Conservation (phyloP, 2,113 vertebrate genomes). For the Empidonax alnorum region DNA sequence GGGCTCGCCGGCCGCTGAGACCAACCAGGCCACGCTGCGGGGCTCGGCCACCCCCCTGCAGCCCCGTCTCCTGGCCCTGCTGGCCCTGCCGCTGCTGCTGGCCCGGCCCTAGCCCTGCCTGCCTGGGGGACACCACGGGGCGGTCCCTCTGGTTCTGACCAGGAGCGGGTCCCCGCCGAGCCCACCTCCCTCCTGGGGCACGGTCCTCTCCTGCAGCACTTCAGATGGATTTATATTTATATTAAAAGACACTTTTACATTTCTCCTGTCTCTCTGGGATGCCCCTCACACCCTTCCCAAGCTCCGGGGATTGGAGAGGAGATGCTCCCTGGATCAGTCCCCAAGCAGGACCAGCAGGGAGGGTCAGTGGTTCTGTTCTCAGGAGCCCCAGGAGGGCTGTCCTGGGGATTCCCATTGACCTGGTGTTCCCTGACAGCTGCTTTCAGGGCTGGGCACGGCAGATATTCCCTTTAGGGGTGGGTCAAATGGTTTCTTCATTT, state of each 20-base stretch:
- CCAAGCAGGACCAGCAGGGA: background rate
- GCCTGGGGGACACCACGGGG: accelerated
- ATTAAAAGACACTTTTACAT: constrained; percentile 72
- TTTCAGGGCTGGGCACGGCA: background rate
- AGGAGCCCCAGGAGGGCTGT: background rate
- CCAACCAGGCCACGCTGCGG: constrained; percentile 89
- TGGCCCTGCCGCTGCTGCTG: constrained; percentile 46
- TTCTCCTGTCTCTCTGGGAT: background rate
- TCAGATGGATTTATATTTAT: constrained; percentile 81
- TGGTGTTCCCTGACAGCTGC: background rate
- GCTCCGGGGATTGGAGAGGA: background rate
- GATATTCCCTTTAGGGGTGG: background rate
- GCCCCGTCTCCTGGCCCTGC: background rate
- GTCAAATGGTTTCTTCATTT: background rate
- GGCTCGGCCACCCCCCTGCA: constrained; percentile 29
- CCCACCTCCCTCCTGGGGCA: background rate
- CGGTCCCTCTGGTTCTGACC: accelerated
- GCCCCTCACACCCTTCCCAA: background rate
- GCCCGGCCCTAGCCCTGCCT: constrained; percentile 40
- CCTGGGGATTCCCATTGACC: accelerated
- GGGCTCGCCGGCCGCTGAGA: constrained; percentile 67
- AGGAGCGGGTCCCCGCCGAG: background rate
- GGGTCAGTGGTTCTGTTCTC: background rate
- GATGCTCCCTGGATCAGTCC: background rate
- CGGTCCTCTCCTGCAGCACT: constrained; percentile 4